These are phyloP conservation scores for Lophotis ruficrista DNA, from an alignment of 2,113 vertebrate genomes.

Conservation along the genomic window DNA sequence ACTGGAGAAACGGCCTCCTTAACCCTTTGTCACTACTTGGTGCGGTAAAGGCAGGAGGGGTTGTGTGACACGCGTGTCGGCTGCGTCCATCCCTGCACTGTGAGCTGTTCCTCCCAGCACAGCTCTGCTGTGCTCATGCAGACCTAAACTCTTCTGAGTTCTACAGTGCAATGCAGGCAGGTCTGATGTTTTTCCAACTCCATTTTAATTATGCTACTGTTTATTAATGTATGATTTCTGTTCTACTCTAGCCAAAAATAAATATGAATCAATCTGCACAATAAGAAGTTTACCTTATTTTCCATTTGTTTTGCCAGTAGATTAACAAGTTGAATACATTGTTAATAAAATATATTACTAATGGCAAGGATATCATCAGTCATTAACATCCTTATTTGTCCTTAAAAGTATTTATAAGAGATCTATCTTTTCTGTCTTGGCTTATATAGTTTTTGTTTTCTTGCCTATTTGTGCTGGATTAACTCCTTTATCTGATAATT, in stretches of 20 bases:
- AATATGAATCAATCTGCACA: neutral
- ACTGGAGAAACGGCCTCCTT: neutral
- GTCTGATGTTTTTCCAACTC: neutral
- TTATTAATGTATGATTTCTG: neutral
- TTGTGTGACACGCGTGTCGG: rapidly evolving
- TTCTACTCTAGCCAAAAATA: neutral
- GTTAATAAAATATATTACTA: neutral
- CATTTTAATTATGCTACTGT: neutral
- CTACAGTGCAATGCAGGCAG: neutral
- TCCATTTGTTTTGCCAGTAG: neutral
- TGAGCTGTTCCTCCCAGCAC: neutral
- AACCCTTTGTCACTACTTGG: too few relatives aligned
- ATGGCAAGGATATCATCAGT: neutral
- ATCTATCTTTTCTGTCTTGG: neutral
- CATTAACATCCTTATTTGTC: neutral
- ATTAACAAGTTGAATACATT: neutral
- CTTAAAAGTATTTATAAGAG: neutral
- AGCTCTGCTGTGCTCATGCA: neutral
- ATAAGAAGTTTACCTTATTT: neutral
- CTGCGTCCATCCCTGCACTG: neutral
- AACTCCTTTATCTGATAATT: neutral
- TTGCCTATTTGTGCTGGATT: neutral
- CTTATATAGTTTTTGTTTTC: neutral
- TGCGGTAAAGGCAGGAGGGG: rapidly evolving
- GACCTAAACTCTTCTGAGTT: neutral